phyloP scores from a whole-genome alignment of 2,888 invertebrate genomes.

The Zhuqinia jingwanae region DNA sequence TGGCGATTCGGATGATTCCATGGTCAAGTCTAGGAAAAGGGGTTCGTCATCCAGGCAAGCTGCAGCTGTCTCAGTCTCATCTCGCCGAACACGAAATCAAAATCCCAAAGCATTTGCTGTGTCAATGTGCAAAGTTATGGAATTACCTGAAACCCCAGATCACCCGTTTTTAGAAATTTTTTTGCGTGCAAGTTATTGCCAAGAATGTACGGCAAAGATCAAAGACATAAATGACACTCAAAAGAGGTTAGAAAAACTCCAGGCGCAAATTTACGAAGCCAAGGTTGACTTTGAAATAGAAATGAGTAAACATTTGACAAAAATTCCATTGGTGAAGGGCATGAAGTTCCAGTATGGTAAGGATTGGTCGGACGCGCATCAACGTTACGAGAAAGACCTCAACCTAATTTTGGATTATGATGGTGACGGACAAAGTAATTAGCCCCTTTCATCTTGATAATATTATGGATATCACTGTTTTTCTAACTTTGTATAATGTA shows the following conservation, averaged over 20 bases:
- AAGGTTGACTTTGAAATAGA: conserved; percentile 65
- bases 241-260: conserved; percentile 56
- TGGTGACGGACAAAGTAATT: conserved; percentile 60
- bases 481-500: not conserved
- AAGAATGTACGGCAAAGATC: conserved; percentile 47
- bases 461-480: no score
- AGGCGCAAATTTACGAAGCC: conserved; percentile 45
- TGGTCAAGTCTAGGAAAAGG: conserved; percentile 28
- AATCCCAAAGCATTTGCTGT: conserved; percentile 63
- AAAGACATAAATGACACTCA: conserved; percentile 49
- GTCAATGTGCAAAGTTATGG: conserved; percentile 64
- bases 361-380: no score
- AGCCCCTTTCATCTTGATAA: not conserved
- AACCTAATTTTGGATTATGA: conserved; percentile 58
- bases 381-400: conserved; percentile 47
- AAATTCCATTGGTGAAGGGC: conserved; percentile 45
- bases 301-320: conserved; percentile 65
- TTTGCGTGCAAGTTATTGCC: conserved; percentile 57
- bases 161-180: conserved; percentile 62
- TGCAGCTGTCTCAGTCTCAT: not conserved
- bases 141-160: conserved; percentile 54
- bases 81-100: conserved; percentile 61
- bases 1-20: conserved; percentile 39
- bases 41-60: not conserved
- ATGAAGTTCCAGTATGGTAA: not conserved